Conservation (phyloP, 2,888 invertebrate species). For the Drosophila multiciliata region DNA sequence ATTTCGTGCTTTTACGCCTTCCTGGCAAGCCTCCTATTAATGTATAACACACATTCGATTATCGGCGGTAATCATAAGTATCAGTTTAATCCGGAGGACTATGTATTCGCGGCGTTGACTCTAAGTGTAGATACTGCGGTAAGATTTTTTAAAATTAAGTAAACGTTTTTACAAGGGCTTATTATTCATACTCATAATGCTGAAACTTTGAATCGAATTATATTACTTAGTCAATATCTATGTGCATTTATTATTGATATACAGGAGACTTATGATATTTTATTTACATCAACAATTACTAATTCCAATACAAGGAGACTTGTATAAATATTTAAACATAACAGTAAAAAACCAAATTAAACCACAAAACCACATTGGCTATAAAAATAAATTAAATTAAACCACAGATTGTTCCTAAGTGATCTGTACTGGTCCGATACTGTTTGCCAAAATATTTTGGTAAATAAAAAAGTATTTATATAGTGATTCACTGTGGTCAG, state of each 20-base stretch:
- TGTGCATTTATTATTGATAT: conserved; percentile 33
- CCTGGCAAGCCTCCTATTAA: conserved; percentile 93
- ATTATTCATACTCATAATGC: neutral
- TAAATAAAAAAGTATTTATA: neutral
- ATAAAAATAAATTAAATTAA: no score
- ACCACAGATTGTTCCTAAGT: no score
- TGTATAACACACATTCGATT: conserved; percentile 96
- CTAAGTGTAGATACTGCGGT: conserved; percentile 94
- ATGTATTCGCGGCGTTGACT: conserved; percentile 95
- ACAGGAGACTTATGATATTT: neutral
- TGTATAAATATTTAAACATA: neutral
- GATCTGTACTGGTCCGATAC: no score
- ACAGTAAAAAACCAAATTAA: neutral
- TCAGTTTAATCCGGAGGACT: conserved; percentile 95
- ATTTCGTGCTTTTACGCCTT: conserved; percentile 93
- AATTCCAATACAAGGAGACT: neutral
- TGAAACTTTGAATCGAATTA: conserved; percentile 19
- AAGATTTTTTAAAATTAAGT: conserved; percentile 88
- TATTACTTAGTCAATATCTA: conserved; percentile 14
- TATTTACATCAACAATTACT: conserved; percentile 8
- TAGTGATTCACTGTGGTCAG: neutral
- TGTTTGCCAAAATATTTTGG: neutral
- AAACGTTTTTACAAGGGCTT: neutral
- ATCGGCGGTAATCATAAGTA: conserved; percentile 95
- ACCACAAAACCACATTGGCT: conserved; percentile 7